These are phyloP conservation scores for Aplocera efformata DNA, from an alignment of 2,888 invertebrate species.

Conservation along the genomic window DNA sequence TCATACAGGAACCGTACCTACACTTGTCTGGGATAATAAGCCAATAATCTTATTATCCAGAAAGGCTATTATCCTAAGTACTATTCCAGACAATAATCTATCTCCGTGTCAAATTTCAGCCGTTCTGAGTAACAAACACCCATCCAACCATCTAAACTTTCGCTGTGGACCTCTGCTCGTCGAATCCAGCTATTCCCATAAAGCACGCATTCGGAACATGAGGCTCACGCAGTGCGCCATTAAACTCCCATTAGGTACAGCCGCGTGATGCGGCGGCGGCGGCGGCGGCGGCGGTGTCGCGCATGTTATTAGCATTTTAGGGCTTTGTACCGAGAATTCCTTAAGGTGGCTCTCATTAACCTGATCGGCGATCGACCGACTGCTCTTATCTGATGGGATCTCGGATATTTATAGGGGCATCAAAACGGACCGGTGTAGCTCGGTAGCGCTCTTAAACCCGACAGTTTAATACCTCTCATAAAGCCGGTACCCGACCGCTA, in stretches of 20 bases:
- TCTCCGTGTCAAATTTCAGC: no score
- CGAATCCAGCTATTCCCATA: constrained; percentile 24
- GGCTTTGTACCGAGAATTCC: constrained; percentile 51
- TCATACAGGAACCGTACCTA: no score
- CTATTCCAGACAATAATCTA: no score
- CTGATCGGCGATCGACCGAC: constrained; percentile 36
- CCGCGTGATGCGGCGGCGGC: no score
- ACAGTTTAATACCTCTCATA: constrained; percentile 72
- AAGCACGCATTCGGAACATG: constrained; percentile 34
- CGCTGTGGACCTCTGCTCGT: no score
- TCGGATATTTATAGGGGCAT: constrained; percentile 70
- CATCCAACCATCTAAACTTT: no score
- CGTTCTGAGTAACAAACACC: no score
- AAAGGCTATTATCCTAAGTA: no score
- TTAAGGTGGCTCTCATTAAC: constrained; percentile 45
- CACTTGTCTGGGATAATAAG: no score
- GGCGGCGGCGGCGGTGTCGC: constrained; percentile 27
- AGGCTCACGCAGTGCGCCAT: constrained; percentile 50
- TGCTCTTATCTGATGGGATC: constrained; percentile 64
- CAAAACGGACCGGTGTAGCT: constrained; percentile 59
- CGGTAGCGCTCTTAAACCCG: constrained; percentile 69
- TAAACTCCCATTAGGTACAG: constrained; percentile 49
- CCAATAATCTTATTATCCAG: no score
- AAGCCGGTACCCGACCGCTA: constrained; percentile 56
- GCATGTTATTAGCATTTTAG: constrained; percentile 54